These are phyloP conservation scores for Drosophila greeni DNA, from an alignment of 2,888 invertebrate genomes.

Conservation along the genomic window DNA sequence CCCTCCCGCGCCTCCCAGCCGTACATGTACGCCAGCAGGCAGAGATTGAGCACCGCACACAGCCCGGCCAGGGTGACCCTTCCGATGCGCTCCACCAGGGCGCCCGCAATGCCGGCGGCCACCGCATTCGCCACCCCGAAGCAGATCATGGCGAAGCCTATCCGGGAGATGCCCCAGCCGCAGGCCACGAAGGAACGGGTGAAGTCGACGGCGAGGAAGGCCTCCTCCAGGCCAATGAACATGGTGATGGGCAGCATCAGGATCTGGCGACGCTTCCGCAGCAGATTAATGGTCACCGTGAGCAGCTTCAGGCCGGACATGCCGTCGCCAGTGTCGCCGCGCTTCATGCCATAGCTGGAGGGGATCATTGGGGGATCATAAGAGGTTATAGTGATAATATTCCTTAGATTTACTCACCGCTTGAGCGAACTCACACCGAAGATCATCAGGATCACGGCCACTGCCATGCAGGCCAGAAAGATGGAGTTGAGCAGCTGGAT, in stretches of 20 bases:
- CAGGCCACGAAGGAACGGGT: slow-evolving; percentile 92
- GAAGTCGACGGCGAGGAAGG: slow-evolving; percentile 91
- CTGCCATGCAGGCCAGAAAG: slow-evolving; percentile 88
- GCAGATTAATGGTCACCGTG: slow-evolving; percentile 87
- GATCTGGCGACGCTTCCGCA: slow-evolving; percentile 88
- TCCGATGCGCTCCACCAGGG: slow-evolving; percentile 86
- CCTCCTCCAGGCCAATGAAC: slow-evolving; percentile 96
- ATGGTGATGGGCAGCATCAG: slow-evolving; percentile 93
- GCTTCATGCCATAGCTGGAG: slow-evolving; percentile 81
- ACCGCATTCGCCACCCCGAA: slow-evolving; percentile 93
- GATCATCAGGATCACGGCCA: slow-evolving; percentile 86
- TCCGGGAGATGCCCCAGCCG: slow-evolving; percentile 92
- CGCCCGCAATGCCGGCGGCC: slow-evolving; percentile 90
- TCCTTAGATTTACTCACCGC: slow-evolving; percentile 80
- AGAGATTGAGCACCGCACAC: slow-evolving; percentile 85
- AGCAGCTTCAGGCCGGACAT: slow-evolving; percentile 84
- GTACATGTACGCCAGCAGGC: slow-evolving; percentile 84
- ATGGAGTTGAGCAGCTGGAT: slow-evolving; percentile 89
- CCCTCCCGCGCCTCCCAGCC: slow-evolving; percentile 89
- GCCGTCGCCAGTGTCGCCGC: slow-evolving; percentile 80
- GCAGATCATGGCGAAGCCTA: slow-evolving; percentile 96
- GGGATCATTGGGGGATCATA: background rate
- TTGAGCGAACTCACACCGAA: slow-evolving; percentile 89
- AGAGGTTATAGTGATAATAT: accelerated
- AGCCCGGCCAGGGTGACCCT: slow-evolving; percentile 87